Evolutionary conservation across 2,113 vertebrate genomes (phyloP).

Genomic region (rabbit (Oryctolagus cuniculus)): DNA sequence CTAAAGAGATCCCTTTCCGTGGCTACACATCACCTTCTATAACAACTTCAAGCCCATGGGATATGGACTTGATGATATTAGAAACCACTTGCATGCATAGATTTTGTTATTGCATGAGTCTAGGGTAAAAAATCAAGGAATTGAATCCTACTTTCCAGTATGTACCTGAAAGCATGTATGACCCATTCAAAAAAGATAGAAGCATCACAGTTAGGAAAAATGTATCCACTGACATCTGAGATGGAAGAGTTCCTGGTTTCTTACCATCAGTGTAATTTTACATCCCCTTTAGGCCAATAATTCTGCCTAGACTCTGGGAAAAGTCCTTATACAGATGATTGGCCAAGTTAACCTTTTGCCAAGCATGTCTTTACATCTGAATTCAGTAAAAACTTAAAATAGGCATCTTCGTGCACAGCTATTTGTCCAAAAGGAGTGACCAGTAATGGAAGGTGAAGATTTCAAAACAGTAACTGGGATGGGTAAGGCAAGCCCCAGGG

Average conservation of each 20-base stretch:
- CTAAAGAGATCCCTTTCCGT: background rate
- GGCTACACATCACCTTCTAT: background rate
- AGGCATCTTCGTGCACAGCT: background rate
- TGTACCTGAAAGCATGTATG: slow-evolving; percentile 8
- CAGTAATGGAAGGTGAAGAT: background rate
- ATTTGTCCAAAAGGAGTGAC: background rate
- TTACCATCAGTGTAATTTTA: background rate
- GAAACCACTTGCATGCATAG: background rate
- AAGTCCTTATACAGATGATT: background rate
- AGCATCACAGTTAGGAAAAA: slow-evolving; percentile 33
- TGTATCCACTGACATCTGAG: background rate
- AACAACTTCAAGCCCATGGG: background rate
- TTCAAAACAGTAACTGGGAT: background rate
- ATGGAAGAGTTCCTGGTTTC: background rate
- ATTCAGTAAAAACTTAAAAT: background rate
- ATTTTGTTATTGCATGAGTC: background rate
- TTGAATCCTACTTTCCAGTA: background rate
- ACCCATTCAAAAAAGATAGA: background rate
- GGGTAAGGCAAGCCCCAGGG: background rate
- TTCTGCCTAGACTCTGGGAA: background rate
- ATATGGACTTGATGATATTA: background rate
- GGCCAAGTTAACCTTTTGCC: background rate
- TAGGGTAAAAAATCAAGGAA: background rate
- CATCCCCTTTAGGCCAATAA: slow-evolving; percentile 15
- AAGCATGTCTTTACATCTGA: background rate